Evolutionary conservation across 1,140 invertebrate genomes (phyloP), one percentile per base, ranked within the genome.

Genomic region (Caerostris darwini): DNA sequence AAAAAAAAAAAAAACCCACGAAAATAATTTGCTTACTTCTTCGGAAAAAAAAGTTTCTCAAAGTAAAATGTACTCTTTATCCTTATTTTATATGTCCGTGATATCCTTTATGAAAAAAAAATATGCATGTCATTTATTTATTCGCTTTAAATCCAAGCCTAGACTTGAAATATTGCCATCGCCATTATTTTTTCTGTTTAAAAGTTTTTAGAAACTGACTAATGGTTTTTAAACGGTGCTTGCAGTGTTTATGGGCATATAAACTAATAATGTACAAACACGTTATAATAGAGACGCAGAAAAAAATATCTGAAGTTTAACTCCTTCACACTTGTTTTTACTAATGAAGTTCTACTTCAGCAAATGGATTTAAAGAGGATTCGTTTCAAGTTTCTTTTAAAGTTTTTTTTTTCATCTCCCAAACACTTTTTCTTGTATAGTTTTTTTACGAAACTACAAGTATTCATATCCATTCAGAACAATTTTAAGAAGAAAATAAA

Each of bases 151-250:
- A 10, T 77, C 7, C 12, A 5, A 34, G 19, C 4, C 4, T 8
- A 10, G 34, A 77, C 50, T 10, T 77, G 19, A 77, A 77, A 34
- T 34, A 53, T 34, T 10, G 19, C 3, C 5, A 34, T 77, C 10
- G 12, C 7, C 12, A 50, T 3, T 71, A 2, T 50, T 71, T 8
- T 14, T 64, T 3, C 3, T 3, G 0, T 17, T 10, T 14, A 12
- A 77, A 77, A 77, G 7, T 77, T 50, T 34, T 77, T 50, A 14
- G 10, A 5, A 77, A 77, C 71, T 77, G 12, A 34, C 34, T 77
- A 77, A 77, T 77, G 71, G 71, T 77, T 77, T 77, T 77, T 77
- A 77, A 77, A 77, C 71, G 71, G 71, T 77, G 71, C 14, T 34
- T 77, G 50, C 10, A 71, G 12, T 71, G 69, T 50, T 77, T 50